phyloP scores from a whole-genome alignment of 2,113 vertebrate species.

The Kobus ellipsiprymnus region DNA sequence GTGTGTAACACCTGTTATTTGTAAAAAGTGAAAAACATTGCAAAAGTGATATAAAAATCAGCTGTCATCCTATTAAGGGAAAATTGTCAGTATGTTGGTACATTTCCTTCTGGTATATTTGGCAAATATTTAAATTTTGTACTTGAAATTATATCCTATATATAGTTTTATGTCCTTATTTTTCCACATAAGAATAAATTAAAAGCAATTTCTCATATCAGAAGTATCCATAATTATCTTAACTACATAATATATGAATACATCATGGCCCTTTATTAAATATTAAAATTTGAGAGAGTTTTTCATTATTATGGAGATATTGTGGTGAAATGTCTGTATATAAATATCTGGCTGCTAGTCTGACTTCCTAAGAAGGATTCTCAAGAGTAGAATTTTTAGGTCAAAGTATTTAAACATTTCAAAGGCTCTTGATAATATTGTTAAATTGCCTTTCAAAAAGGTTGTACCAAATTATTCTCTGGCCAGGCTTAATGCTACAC shows the following conservation, averaged over 20 bases:
- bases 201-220: neutral
- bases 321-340: neutral
- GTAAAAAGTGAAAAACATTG: neutral
- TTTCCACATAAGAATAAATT: neutral
- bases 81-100: neutral
- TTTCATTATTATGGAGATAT: neutral
- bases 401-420: neutral
- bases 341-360: neutral
- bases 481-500: neutral
- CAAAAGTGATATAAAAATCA: neutral
- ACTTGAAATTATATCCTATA: neutral
- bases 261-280: neutral
- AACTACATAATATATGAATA: neutral
- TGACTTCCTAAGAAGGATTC: neutral
- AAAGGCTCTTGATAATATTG: neutral
- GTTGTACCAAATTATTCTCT: neutral
- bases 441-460: neutral
- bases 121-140: neutral
- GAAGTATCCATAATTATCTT: neutral
- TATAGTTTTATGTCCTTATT: neutral
- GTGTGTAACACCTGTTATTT: too few relatives aligned
- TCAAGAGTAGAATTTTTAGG: neutral
- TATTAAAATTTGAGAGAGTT: neutral
- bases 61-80: neutral
- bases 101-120: neutral